Evolutionary conservation across 2,113 vertebrate genomes (phyloP), one percentile per base, ranked within the genome.

Genomic region (Petromus typicus): DNA sequence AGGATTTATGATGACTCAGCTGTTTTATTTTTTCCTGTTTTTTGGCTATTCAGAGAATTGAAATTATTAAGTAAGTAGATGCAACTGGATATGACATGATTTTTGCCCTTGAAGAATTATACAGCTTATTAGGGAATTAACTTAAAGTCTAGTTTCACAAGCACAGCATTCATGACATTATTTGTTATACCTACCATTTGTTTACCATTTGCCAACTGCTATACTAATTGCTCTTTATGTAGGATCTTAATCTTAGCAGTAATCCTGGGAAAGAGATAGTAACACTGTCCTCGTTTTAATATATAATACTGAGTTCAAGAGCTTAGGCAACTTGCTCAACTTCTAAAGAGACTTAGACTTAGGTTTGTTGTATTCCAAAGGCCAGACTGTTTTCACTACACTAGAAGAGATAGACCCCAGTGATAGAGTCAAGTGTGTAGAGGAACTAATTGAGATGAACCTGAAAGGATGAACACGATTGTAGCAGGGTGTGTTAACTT

Each of bases 31-130:
- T 94, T 34, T 14, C 34, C 37, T 45, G 12, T 95, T 93, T 90
- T 40, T 96, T 93, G 79, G 51, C 71, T 93, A 10, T 80, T 56
- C 17, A 48, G 25, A 43, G 34, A 93, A 59, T 93, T 85, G 57
- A 84, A 95, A 84, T 88, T 83, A 88, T 23, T 69, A 95, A 97
- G 63, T 66, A 87, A 94, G 40, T 66, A 43, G 32, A 17, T 69
- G 10, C 32, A 84, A 22, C 34, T 89, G 45, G 12, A 48, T 89
- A 20, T 73, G 48, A 78, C 63, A 86, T 16, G 40, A 10, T 43
- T 81, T 84, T 96, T 94, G 48, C 64, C 64, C 32, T 37, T 54
- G 43, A 71, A 40, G 64, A 84, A 25, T 93, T 81, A 75, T 89
- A 56, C 10, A 92, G n/a, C 7, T 17, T 89, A 56, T n/a, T 51